Evolutionary conservation across 2,113 vertebrate genomes (phyloP).

Genomic region (Thamnaconus septentrionalis): DNA sequence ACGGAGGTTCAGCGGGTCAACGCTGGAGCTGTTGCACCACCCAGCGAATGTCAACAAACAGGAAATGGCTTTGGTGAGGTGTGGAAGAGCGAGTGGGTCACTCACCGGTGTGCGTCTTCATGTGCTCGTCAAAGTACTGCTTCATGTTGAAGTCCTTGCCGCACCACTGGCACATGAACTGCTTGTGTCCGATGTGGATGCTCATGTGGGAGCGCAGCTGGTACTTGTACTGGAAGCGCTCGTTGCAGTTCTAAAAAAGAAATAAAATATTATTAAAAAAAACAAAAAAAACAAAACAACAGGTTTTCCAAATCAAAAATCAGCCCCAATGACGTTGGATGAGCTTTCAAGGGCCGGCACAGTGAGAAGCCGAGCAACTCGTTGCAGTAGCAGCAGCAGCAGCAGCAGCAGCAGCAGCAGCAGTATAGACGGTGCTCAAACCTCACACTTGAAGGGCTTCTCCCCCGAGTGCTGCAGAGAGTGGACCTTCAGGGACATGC

Average conservation of each 20-base stretch:
- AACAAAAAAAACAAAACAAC: too few relatives aligned
- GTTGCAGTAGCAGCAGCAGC: background rate
- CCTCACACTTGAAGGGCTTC: conserved; percentile 97
- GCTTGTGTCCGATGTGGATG: conserved; percentile 97
- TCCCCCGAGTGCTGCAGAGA: conserved; percentile 95
- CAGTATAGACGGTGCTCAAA: conserved; percentile 63
- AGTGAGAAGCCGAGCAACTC: too few relatives aligned
- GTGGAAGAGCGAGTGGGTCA: conserved; percentile 39
- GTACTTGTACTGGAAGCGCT: conserved; percentile 97
- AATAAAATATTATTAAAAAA: background rate
- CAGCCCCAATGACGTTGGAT: too few relatives aligned
- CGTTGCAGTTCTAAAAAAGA: conserved; percentile 86
- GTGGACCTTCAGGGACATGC: conserved; percentile 98
- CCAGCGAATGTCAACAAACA: too few relatives aligned
- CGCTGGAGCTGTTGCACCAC: too few relatives aligned
- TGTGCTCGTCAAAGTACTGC: conserved; percentile 98
- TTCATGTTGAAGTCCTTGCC: conserved; percentile 99
- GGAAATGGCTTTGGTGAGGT: too few relatives aligned
- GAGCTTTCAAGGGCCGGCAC: too few relatives aligned
- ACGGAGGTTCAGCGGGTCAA: too few relatives aligned
- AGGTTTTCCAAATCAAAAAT: too few relatives aligned
- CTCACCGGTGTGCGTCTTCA: conserved; percentile 98
- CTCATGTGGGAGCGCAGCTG: conserved; percentile 98
- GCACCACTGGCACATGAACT: conserved; percentile 99
- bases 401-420: background rate